Base-by-base conservation (phyloP, 2,113 vertebrate genomes). In the Atractosteus spatula region DNA sequence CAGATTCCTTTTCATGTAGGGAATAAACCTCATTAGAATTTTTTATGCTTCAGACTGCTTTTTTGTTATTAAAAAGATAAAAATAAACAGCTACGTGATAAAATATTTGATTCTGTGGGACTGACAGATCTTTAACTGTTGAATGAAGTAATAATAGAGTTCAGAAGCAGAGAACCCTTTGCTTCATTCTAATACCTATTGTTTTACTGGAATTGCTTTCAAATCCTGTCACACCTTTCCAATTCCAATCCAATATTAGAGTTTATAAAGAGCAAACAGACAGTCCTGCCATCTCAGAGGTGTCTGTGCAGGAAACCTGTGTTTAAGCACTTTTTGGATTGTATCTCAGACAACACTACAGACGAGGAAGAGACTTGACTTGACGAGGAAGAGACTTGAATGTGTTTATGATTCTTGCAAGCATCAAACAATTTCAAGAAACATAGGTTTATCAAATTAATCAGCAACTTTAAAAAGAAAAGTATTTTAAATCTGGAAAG, bases 11-110 rank as follows among this genome's bases (percentile, higher is more conserved):
- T 8, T 43, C 41, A 7, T 51, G 47, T 51, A 8, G 7, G 62
- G 62, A 65, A 65, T 41, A 65, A 65, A 65, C 62, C 10, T 65
- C 29, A 29, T 16, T 8, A 65, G n/a, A 8, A 65, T 8, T 10
- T 10, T 65, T 41, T 65, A 5, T 65, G n/a, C 62, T 64, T 29
- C n/a, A 65, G 62, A 7, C 62, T 41, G 62, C 16, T 41, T 43
- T 65, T 65, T 65, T 29, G 62, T 10, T 29, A 65, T 65, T 65
- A 65, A 65, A 65, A 65, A 65, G 62, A 65, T 65, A 2, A 29
- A 65, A 29, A 43, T 65, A 16, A 65, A 65, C 41, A 29, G 41
- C n/a, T 65, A 65, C 29, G 62, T 65, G 62, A 65, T 65, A 6
- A 65, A 65, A 65, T 65, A 65, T 41, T 41, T 65, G n/a, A 65